phyloP scores from a whole-genome alignment of 2,888 invertebrate species.

The Pyralis farinalis region DNA sequence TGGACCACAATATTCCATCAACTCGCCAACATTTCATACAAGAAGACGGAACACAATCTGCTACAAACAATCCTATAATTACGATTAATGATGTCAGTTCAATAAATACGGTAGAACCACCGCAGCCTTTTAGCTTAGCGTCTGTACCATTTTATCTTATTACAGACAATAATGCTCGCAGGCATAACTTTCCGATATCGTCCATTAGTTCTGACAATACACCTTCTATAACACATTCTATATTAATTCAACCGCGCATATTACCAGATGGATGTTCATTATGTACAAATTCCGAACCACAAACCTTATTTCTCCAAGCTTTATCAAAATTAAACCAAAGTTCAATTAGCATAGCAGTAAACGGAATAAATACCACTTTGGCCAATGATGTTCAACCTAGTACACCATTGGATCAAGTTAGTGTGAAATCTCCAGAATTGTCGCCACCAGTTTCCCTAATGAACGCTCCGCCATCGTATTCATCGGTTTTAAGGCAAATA shows the following conservation, averaged over 20 bases:
- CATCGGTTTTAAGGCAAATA: constrained; percentile 66
- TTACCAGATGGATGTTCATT: constrained; percentile 32
- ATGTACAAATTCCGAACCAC: constrained; percentile 36
- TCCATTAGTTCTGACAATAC: background rate
- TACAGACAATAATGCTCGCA: background rate
- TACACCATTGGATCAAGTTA: constrained; percentile 11
- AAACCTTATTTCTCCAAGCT: constrained; percentile 53
- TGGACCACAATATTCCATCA: too few relatives aligned
- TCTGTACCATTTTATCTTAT: background rate
- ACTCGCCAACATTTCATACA: too few relatives aligned
- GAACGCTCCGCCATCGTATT: constrained; percentile 69
- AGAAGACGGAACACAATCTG: too few relatives aligned
- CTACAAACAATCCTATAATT: too few relatives aligned
- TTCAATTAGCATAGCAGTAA: constrained; percentile 33
- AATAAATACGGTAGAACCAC: background rate
- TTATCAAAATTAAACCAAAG: constrained; percentile 51
- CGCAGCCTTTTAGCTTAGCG: background rate
- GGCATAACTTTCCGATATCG: background rate
- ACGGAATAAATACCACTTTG: background rate
- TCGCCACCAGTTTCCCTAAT: constrained; percentile 60
- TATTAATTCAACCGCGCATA: constrained; percentile 23
- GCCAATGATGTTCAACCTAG: too few relatives aligned
- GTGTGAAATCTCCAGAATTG: constrained; percentile 32
- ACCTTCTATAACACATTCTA: background rate
- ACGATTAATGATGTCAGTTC: too few relatives aligned